Evolutionary conservation across 2,888 invertebrate species (phyloP).

Genomic region (Tenthredo notha): DNA sequence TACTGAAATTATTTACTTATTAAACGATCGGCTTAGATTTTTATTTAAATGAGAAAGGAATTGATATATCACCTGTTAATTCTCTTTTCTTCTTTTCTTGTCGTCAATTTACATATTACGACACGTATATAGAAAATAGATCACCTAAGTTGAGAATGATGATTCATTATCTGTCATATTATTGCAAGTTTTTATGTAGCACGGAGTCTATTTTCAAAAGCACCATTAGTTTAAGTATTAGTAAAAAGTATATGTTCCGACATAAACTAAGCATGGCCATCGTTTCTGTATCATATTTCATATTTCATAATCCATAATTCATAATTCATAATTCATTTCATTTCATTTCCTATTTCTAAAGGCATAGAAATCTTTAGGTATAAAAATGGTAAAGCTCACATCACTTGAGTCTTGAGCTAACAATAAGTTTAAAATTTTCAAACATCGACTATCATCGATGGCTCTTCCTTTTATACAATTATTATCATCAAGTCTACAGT

Average conservation of each 20-base stretch:
- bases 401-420: constrained; percentile 35
- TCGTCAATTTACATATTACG: not conserved
- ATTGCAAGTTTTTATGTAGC: constrained; percentile 1
- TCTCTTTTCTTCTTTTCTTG: not conserved
- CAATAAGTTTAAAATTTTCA: not conserved
- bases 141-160: constrained; percentile 15
- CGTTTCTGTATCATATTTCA: constrained; percentile 4
- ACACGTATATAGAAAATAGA: constrained; percentile 20
- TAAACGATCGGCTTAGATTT: not conserved
- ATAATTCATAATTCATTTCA: not conserved
- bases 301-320: not conserved
- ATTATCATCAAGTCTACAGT: constrained; percentile 60
- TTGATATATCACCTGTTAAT: not conserved
- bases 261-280: not conserved
- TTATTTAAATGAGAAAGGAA: not conserved
- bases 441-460: not conserved
- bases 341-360: not conserved
- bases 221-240: constrained; percentile 31
- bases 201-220: constrained; percentile 36
- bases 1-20: not conserved
- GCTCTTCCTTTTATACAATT: constrained; percentile 54
- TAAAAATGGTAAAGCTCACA: constrained; percentile 33
- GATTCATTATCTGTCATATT: not conserved
- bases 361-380: constrained; percentile 1
- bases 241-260: not conserved